A percentile compares a stretch with the other conserved stretches of the same genome.
phyloP scores from a whole-genome alignment of 2,113 vertebrate species.

The Callipepla californica region DNA sequence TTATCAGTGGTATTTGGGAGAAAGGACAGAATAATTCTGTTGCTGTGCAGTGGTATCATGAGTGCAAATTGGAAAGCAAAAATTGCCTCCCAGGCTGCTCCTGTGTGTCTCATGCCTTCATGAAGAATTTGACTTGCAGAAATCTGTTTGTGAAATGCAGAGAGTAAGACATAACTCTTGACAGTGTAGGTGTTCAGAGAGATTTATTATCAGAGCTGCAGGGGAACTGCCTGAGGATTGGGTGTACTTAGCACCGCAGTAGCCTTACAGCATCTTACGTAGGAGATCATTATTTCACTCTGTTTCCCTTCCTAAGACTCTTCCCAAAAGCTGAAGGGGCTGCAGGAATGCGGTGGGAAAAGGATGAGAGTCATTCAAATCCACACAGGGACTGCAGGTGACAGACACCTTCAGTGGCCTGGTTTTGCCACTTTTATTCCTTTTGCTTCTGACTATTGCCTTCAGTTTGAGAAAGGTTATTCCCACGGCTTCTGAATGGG shows the following conservation, averaged over 20 bases:
- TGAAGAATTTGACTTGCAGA: slow-evolving; percentile 26
- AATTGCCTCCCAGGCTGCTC: background rate
- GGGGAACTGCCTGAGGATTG: background rate
- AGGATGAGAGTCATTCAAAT: background rate
- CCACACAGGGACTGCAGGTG: accelerated
- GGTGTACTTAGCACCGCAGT: background rate
- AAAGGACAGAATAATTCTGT: background rate
- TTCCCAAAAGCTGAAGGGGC: background rate
- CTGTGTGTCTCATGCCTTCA: background rate
- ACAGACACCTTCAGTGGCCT: background rate
- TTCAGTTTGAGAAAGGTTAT: background rate
- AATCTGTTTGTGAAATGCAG: background rate
- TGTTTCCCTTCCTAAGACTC: background rate
- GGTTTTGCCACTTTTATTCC: background rate
- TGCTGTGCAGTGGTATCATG: background rate
- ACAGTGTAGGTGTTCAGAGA: background rate
- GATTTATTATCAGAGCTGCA: slow-evolving; percentile 8
- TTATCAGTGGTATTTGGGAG: background rate
- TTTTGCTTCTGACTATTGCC: background rate
- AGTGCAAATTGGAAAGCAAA: background rate
- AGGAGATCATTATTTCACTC: background rate
- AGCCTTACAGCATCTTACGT: background rate
- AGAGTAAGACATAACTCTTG: background rate
- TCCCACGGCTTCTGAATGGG: background rate
- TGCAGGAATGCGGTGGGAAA: background rate